Evolutionary conservation across 2,888 invertebrate genomes (phyloP).

Genomic region (Tiliacea citrago): DNA sequence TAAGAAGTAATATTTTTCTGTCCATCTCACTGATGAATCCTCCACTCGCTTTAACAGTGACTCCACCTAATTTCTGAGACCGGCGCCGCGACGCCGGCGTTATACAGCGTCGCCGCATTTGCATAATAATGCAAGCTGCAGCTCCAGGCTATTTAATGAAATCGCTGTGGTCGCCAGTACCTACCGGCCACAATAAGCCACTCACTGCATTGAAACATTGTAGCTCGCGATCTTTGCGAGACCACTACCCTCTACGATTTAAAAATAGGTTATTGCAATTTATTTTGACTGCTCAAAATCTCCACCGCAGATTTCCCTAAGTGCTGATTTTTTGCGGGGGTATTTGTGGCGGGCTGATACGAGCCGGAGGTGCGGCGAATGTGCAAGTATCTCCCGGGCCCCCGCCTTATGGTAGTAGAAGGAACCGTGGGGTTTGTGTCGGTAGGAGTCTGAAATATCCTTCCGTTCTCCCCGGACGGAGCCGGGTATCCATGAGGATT

Average conservation of each 20-base stretch:
- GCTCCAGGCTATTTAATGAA: slow-evolving; percentile 80
- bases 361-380: background rate
- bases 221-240: background rate
- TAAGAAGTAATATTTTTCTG: no score
- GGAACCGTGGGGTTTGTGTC: background rate
- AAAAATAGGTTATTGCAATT: background rate
- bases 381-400: background rate
- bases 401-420: background rate
- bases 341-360: background rate
- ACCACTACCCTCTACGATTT: background rate
- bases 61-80: slow-evolving; percentile 57
- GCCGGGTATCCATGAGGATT: background rate
- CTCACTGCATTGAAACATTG: slow-evolving; percentile 37
- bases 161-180: slow-evolving; percentile 68
- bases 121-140: slow-evolving; percentile 82
- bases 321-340: background rate
- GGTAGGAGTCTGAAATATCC: no score
- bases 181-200: slow-evolving; percentile 45
- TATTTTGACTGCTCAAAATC: background rate
- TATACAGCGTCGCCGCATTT: slow-evolving; percentile 72
- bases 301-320: background rate
- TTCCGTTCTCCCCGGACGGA: no score
- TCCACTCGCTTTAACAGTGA: slow-evolving; percentile 31
- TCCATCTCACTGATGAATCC: background rate
- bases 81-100: slow-evolving; percentile 70